These are phyloP conservation scores for Trichosurus vulpecula DNA, from an alignment of 2,797 vertebrate species.

Conservation along the genomic window DNA sequence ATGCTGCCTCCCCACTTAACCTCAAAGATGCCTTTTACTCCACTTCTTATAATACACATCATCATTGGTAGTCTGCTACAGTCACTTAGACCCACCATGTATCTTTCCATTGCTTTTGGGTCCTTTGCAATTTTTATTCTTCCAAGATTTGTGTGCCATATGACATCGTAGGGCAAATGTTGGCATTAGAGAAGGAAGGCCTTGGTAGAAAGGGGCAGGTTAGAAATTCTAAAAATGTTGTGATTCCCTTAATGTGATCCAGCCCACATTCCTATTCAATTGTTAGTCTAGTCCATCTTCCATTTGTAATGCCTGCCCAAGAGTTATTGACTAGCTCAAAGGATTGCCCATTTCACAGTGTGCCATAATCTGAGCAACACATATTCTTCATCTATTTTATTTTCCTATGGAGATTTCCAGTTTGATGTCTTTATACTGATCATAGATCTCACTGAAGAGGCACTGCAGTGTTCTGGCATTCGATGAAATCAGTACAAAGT, in stretches of 20 bases:
- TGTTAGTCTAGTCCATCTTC: neutral
- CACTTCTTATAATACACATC: neutral
- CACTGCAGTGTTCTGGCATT: neutral
- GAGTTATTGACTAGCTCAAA: neutral
- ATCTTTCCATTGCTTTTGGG: neutral
- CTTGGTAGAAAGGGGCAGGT: neutral
- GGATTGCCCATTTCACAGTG: neutral
- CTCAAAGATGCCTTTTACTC: neutral
- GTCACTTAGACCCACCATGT: neutral
- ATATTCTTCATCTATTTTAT: neutral
- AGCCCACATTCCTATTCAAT: neutral
- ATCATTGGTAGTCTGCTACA: neutral
- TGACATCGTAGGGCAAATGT: neutral
- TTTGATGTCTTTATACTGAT: neutral
- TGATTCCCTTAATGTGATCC: neutral
- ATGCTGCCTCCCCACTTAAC: neutral
- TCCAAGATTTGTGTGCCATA: neutral
- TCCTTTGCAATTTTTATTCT: neutral
- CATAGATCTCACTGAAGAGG: neutral
- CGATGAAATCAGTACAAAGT: neutral
- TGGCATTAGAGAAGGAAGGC: neutral
- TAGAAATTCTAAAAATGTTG: neutral
- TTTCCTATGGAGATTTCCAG: neutral
- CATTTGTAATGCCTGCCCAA: neutral
- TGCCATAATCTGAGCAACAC: neutral